Base-by-base conservation (phyloP, 2,888 invertebrate species). In the Cataglyphis cursor region DNA sequence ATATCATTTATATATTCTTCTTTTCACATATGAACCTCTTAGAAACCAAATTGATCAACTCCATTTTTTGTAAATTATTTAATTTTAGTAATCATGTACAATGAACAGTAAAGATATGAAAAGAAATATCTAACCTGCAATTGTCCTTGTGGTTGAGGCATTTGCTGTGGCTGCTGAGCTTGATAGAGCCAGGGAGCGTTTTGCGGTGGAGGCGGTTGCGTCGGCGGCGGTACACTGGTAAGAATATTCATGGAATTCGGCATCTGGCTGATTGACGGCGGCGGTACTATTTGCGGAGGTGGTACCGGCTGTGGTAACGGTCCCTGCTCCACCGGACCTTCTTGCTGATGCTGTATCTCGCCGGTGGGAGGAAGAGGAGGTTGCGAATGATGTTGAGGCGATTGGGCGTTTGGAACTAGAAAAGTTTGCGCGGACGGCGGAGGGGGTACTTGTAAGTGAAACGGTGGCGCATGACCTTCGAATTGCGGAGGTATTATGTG, bases 351-450 rank as follows among this genome's bases (percentile, higher is more conserved):
- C 94, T 95, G 89, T 93, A 95, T 91, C 95, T 96, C 54, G 95
- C 95, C 88, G 95, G 95, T 24, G 91, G 92, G 91, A 95, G 96
- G 90, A 95, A 95, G 84, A 95, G 96, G 1, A 95, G 96, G 93
- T 62, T 92, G 93, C 57, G 93, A 92, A 66, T 90, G 88, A 10
- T 92, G 92, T 81, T 91, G 90, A 3, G 90, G 91, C 21, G 92
- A 91, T 75, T 92, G 94, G 10, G 93, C 90, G 31, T 92, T 93
- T 8, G 94, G 93, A 35, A 94, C 90, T 51, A 94, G 82, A 73
- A 93, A 94, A 1, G 94, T 93, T 81, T 94, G 94, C 6, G 92
- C 88, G 1, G 91, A 86, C n/a, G 94, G 93, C 9, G 93, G 93
- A 12, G 93, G 93, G 12, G 93, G 93, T 48, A 92, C 92, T 86